Conservation (phyloP, 2,797 vertebrate species). For the Rousettus madagascariensis region DNA sequence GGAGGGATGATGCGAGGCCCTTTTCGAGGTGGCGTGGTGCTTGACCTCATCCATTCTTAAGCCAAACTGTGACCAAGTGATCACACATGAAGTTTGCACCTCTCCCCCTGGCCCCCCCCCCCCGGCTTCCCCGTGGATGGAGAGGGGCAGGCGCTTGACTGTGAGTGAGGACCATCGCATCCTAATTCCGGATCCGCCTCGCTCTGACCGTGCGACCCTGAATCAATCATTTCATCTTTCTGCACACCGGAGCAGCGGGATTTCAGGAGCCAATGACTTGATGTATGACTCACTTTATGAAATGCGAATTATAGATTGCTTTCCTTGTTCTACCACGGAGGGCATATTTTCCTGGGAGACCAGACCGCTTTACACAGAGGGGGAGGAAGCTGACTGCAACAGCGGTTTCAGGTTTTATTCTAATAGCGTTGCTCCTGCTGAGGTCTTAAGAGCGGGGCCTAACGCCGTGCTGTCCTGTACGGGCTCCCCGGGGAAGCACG, state of each 20-base stretch:
- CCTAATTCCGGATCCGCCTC: background rate
- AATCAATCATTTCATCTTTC: background rate
- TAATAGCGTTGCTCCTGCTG: background rate
- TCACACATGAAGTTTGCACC: no score
- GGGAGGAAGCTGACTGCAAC: background rate
- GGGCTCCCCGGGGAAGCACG: background rate
- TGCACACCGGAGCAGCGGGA: background rate
- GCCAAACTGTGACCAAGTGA: background rate
- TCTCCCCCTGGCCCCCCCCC: no score
- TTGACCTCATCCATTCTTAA: background rate
- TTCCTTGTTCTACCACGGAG: background rate
- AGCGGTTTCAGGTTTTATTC: background rate
- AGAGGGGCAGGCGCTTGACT: no score
- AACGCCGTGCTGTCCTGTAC: fast-evolving
- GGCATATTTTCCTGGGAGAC: background rate
- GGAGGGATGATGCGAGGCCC: background rate
- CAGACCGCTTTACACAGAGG: background rate
- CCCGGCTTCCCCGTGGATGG: background rate
- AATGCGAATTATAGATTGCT: background rate
- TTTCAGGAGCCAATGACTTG: background rate
- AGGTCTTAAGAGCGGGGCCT: background rate
- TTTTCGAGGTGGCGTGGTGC: background rate
- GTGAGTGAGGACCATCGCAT: background rate
- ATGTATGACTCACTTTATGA: background rate
- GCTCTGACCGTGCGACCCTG: background rate